These are phyloP conservation scores for Acinonyx jubatus DNA, from an alignment of 2,113 vertebrate genomes.

Conservation along the genomic window DNA sequence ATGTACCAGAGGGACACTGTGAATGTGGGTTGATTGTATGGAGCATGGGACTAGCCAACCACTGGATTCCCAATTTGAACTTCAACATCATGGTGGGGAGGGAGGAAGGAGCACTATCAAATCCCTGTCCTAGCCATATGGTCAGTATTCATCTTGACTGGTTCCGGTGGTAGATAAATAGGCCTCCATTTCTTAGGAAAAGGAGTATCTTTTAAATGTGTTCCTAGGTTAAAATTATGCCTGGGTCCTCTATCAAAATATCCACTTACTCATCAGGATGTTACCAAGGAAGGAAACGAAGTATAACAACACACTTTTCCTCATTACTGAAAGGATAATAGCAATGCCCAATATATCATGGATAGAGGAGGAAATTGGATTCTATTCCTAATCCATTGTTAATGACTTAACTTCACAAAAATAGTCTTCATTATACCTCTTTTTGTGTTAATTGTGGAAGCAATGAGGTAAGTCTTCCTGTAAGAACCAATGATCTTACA, in stretches of 20 bases:
- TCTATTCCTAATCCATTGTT: slow-evolving; percentile 83
- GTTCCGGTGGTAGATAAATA: not conserved
- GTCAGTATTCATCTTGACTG: not conserved
- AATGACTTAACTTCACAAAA: slow-evolving; percentile 84
- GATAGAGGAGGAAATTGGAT: slow-evolving; percentile 84
- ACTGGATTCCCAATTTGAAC: not conserved
- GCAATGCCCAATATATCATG: slow-evolving; percentile 76
- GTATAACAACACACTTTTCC: slow-evolving; percentile 60
- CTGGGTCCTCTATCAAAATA: slow-evolving; percentile 52
- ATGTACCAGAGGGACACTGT: not conserved
- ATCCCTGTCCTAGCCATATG: not conserved
- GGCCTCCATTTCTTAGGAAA: not conserved
- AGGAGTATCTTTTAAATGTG: not conserved
- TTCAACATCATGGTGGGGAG: not conserved
- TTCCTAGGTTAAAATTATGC: slow-evolving; percentile 64
- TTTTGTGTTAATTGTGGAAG: slow-evolving; percentile 80
- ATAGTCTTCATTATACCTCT: slow-evolving; percentile 81
- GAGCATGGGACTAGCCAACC: not conserved
- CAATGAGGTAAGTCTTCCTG: slow-evolving; percentile 75
- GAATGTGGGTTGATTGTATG: not conserved
- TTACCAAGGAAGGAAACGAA: slow-evolving; percentile 70
- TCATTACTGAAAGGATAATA: slow-evolving; percentile 70
- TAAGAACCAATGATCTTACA: slow-evolving; percentile 77
- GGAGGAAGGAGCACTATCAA: not conserved
- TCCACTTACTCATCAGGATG: slow-evolving; percentile 48